Base-by-base conservation (phyloP, 2,888 invertebrate genomes). In the Amphipoea oculea region DNA sequence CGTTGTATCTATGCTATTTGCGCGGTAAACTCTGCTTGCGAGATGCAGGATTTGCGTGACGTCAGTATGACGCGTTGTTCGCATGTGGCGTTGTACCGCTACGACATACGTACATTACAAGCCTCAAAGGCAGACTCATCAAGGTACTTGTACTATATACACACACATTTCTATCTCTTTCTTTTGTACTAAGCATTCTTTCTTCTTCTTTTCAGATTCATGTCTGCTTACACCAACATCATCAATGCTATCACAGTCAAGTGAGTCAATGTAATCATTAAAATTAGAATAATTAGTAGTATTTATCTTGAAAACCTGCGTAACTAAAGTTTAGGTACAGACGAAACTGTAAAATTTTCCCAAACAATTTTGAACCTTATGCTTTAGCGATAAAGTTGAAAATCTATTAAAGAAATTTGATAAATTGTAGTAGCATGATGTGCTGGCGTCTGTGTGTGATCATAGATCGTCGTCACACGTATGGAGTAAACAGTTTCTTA, bases 161-260 rank as follows among this genome's bases (percentile, higher is more conserved):
- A 69, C 29, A 69, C 29, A 36, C 11, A 40, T 12, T 5, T 62
- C 23, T 65, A 36, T 66, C 45, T 65, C 65, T 62, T 71, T 65
- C 40, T 67, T 17, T 23, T 51, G 42, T 69, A 72, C 82, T 86
- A 69, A 87, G 1, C 17, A 73, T 57, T 70, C 57, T 80, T 29
- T 78, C 6, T 71, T 81, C 45, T 89, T 93, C 90, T 90, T 96
- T 96, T 76, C 96, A 97, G 96, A 96, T 96, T 94, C 94, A 96
- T 96, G 96, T 95, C 96, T 84, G 83, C 83, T 96, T 96, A 96
- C 94, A 95, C 95, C 96, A 95, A 94, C 93, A 92, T 94, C 94
- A 95, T 92, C 96, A 95, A 96, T 96, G 96, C 95, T 95, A 93
- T 91, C 94, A 93, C 91, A 94, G 86, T 94, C 92, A 95, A 94